Conservation (phyloP, 2,797 vertebrate species). For the Crypturellus tataupa region DNA sequence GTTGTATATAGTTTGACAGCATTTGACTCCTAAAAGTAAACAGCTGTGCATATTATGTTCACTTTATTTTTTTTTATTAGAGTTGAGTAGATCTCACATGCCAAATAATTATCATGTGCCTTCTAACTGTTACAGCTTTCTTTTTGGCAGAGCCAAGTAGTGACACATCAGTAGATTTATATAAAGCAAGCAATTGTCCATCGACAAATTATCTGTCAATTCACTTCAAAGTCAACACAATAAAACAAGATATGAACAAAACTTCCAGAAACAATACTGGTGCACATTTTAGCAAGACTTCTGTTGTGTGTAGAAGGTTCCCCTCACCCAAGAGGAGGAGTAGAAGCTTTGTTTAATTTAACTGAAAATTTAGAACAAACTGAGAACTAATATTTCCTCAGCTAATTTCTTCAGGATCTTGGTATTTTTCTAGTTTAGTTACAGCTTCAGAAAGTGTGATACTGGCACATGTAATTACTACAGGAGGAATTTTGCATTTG, state of each 20-base stretch:
- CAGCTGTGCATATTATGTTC: not conserved
- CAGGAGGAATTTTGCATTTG: not conserved
- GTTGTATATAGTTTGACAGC: not conserved
- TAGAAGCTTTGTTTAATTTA: not conserved
- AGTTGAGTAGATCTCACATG: not conserved
- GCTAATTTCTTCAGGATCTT: not conserved
- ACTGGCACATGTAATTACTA: not conserved
- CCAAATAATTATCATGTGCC: not conserved
- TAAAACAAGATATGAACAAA: not conserved
- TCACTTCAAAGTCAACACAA: conserved; percentile 11
- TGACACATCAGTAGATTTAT: conserved; percentile 42
- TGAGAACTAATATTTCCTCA: fast-evolving
- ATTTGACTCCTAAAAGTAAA: not conserved
- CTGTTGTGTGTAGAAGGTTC: not conserved
- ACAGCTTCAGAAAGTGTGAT: not conserved
- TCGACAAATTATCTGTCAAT: conserved; percentile 27
- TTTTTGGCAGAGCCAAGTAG: conserved; percentile 15
- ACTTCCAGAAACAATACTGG: not conserved
- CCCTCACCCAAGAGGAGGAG: not conserved
- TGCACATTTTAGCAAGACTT: not conserved
- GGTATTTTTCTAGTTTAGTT: not conserved
- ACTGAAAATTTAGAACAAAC: not conserved
- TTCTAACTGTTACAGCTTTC: not conserved
- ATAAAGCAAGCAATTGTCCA: conserved; percentile 28
- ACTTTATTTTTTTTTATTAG: not conserved